Base-by-base conservation (phyloP, 2,888 invertebrate species). In the Cheilosia variabilis region DNA sequence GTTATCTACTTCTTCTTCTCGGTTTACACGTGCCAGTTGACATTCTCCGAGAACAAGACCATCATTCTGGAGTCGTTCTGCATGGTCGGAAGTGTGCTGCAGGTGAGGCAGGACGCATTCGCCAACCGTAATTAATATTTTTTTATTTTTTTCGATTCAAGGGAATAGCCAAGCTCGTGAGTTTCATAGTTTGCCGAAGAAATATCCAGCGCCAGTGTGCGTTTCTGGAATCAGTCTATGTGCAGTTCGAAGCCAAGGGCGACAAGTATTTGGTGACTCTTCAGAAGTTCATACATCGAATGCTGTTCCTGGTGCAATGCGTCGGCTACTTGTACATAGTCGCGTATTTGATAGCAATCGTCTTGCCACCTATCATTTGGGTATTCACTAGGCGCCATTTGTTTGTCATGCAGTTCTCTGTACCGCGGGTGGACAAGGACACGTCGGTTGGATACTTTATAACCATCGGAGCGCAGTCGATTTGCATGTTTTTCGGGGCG, bases 351-450 rank as follows among this genome's bases (percentile, higher is more conserved):
- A 17, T 2, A 53, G 1, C 7, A 7, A 31, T 76, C 2, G 4
- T 34, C 0, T 17, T 80, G 22, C 88, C 88, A 0, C 2, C 87
- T 13, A 7, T 73, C 0, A 37, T 88, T 22, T 65, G 50, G 41
- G 10, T 72, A 0, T 22, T 65, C 2, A 71, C 72, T 0, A 87
- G 84, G 3, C 68, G 60, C 0, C 79, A 82, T 0, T 47, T 80
- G 24, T 50, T 87, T 31, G 68, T 87, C 13, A 76, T 88, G 82
- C 87, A 88, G 13, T 87, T 79, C 27, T 47, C 71, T 13, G 37
- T 89, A 4, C 89, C 89, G 1, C 60, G 75, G 4, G 5, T 88
- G 2, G 87, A 88, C 71, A 15, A 72, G 2, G 45, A 81, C 1
- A 87, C 87, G 0, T 19, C 22, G 3, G 27, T 50, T 15, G 88